Base-by-base conservation (phyloP, 2,797 vertebrate genomes). In the Delichon dasypus region DNA sequence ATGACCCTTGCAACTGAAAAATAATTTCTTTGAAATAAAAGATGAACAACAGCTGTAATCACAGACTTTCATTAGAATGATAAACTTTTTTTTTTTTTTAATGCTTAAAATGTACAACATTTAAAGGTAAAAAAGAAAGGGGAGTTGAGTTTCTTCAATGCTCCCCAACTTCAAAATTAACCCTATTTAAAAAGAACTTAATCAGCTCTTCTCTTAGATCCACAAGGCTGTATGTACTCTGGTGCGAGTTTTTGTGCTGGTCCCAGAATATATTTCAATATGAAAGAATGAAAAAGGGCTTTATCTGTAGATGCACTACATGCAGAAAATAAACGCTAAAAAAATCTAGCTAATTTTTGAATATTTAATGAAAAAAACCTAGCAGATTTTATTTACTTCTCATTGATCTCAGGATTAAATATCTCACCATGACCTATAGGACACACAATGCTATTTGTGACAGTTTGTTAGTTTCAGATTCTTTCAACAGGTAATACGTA, bases 281-380 rank as follows among this genome's bases (percentile, higher is more conserved):
- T 71, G 42, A 74, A 72, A 72, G 79, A 80, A 77, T 54, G n/a
- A 72, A 85, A 91, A 38, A 50, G 18, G 38, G n/a, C 21, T 70
- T 68, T 66, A 64, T 72, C 93, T 95, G 90, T 48, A 93, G 85
- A 70, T 88, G 36, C 30, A 70, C 36, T 75, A 88, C 51, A 34
- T 40, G 30, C 36, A 81, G 34, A 86, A 71, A 29, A 51, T 34
- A 67, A 86, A 45, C 72, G 36, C 68, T 40, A 1, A 29, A 47
- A 93, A 80, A 66, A 54, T 20, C 10, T 68, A 80, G 14, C 53
- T 48, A 70, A 51, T 64, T 76, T 80, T 70, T 57, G 0, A 75
- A 36, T 75, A 76, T 27, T 85, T 65, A 64, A 53, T 88, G 48
- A 55, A 84, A 68, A 65, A 5, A 20, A 50, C 47, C 47, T 68